A percentile compares a stretch with the other conserved stretches of the same genome.
phyloP scores from a whole-genome alignment of 2,888 invertebrate genomes.

The Ectemnius cavifrons region DNA sequence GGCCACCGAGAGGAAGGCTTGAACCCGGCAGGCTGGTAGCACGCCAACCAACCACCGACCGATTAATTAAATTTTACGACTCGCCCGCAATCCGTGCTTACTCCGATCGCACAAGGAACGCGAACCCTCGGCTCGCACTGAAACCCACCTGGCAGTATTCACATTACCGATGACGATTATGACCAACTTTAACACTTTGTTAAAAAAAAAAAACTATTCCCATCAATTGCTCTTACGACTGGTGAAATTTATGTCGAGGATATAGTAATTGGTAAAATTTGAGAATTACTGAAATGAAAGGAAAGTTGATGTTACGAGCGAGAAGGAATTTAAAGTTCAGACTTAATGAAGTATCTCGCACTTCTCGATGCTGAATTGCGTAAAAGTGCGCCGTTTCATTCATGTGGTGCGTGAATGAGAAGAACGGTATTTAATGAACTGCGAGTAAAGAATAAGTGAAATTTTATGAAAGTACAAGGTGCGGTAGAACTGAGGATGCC shows the following conservation, averaged over 20 bases:
- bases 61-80: conserved; percentile 63
- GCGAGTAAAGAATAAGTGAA: conserved; percentile 29
- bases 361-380: not conserved
- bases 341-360: too few relatives aligned
- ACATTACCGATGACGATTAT: too few relatives aligned
- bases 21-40: conserved; percentile 34
- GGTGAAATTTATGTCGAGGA: not conserved
- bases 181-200: too few relatives aligned
- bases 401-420: not conserved
- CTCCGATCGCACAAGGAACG: conserved; percentile 30
- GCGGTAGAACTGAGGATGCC: conserved; percentile 32
- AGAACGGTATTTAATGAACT: conserved; percentile 48
- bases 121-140: not conserved
- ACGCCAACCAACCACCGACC: conserved; percentile 49
- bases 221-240: too few relatives aligned
- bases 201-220: too few relatives aligned
- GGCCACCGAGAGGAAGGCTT: too few relatives aligned
- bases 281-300: too few relatives aligned
- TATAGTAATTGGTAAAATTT: too few relatives aligned
- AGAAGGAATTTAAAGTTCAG: too few relatives aligned
- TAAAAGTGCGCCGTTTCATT: conserved; percentile 1
- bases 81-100: conserved; percentile 33
- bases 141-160: too few relatives aligned
- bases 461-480: conserved; percentile 28
- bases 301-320: too few relatives aligned